A percentile compares a stretch with the other conserved stretches of the same genome.
Evolutionary conservation across 1,140 invertebrate genomes (phyloP).

Genomic region (Gryllus bimaculatus): DNA sequence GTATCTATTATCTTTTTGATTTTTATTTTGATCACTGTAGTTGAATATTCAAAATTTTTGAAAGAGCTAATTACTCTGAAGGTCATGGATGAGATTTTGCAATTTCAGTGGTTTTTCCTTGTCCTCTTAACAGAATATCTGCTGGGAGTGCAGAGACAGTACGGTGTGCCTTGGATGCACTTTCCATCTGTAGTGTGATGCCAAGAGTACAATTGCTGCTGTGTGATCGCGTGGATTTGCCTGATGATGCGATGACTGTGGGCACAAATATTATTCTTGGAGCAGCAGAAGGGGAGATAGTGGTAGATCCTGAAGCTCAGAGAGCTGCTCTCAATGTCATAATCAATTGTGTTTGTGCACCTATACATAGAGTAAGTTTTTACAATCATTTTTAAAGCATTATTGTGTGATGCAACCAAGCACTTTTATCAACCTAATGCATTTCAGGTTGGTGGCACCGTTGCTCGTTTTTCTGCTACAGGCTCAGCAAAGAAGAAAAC

Average conservation of each 20-base stretch:
- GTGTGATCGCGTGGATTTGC: constrained; percentile 66
- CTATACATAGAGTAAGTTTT: constrained; percentile 59
- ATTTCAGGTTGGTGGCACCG: constrained; percentile 48
- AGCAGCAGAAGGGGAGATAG: constrained; percentile 81
- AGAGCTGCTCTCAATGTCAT: constrained; percentile 79
- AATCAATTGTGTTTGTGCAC: constrained; percentile 88
- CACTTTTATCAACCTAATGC: too few relatives aligned
- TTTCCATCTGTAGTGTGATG: constrained; percentile 81
- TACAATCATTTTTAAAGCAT: background rate
- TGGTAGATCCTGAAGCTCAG: constrained; percentile 81
- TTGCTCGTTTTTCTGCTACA: constrained; percentile 50
- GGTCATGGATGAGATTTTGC: background rate
- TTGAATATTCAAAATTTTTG: too few relatives aligned
- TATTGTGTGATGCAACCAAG: background rate
- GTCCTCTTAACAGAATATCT: constrained; percentile 27
- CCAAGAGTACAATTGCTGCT: constrained; percentile 76
- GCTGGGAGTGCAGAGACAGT: constrained; percentile 72
- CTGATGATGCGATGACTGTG: constrained; percentile 61
- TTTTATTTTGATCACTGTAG: too few relatives aligned
- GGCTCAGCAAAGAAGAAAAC: constrained; percentile 64
- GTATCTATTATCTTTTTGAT: too few relatives aligned
- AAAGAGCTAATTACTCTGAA: too few relatives aligned
- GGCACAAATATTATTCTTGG: constrained; percentile 60
- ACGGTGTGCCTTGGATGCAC: constrained; percentile 76
- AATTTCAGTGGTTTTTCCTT: constrained; percentile 23